Conservation (phyloP, 1,140 invertebrate genomes). For the Homarus americanus region DNA sequence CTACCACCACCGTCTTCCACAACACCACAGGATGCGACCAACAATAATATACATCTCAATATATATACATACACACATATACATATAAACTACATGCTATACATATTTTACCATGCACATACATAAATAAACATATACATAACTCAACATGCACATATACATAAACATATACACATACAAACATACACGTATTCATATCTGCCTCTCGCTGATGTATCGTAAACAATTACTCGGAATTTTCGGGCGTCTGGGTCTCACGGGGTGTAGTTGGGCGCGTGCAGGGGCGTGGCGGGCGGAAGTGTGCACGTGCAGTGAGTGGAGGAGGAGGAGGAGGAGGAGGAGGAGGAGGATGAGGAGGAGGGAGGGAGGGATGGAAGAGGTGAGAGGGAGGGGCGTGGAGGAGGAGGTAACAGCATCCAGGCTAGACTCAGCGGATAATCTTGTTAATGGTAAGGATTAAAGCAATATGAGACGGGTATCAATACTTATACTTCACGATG, state of each 20-base stretch:
- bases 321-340: not conserved
- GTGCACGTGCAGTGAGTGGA: not conserved
- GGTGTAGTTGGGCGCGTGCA: not conserved
- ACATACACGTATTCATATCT: too few species aligned
- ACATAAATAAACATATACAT: too few species aligned
- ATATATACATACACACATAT: too few species aligned
- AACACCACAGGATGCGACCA: too few species aligned
- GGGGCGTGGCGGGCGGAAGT: constrained; percentile 27
- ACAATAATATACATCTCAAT: too few species aligned
- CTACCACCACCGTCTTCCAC: too few species aligned
- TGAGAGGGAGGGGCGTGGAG: too few species aligned
- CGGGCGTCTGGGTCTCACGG: not conserved
- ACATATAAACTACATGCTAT: too few species aligned
- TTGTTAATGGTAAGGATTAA: constrained; percentile 60
- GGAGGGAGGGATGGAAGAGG: not conserved
- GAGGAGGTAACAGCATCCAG: not conserved
- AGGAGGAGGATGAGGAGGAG: not conserved
- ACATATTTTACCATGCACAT: too few species aligned
- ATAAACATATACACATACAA: too few species aligned
- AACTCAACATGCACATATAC: too few species aligned
- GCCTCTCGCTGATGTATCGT: not conserved
- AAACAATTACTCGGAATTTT: not conserved
- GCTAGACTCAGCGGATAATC: constrained; percentile 42
- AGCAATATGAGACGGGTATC: not conserved
- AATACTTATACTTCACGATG: not conserved